These are phyloP conservation scores for Macropodus opercularis DNA, from an alignment of 2,797 vertebrate species.

Conservation along the genomic window DNA sequence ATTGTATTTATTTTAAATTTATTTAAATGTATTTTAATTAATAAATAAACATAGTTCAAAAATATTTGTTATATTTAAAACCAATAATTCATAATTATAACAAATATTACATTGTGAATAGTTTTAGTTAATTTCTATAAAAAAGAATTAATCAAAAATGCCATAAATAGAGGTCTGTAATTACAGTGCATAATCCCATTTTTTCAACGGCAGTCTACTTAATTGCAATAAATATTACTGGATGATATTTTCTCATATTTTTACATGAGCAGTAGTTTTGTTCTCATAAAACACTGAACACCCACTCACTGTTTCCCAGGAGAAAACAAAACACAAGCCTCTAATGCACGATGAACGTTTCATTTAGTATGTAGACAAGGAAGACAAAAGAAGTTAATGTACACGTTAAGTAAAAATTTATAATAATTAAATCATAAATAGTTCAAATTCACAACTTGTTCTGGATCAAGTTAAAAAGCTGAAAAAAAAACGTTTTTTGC, in stretches of 20 bases:
- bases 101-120: no score
- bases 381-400: conserved; percentile 1
- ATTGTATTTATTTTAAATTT: no score
- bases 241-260: no score
- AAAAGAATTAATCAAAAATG: background rate
- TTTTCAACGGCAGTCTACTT: no score
- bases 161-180: background rate
- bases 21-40: no score
- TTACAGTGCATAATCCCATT: no score
- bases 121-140: no score
- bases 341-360: background rate
- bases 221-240: no score
- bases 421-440: conserved; percentile 31
- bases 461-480: background rate
- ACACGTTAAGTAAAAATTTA: conserved; percentile 13
- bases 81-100: no score
- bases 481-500: background rate
- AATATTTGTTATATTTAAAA: no score
- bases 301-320: background rate
- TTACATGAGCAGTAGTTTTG: background rate
- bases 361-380: background rate
- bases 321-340: conserved; percentile 10
- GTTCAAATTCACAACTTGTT: background rate
- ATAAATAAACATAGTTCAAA: no score
- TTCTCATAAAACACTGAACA: background rate